Evolutionary conservation across 2,888 invertebrate genomes (phyloP).

Genomic region (Lypha dubia): DNA sequence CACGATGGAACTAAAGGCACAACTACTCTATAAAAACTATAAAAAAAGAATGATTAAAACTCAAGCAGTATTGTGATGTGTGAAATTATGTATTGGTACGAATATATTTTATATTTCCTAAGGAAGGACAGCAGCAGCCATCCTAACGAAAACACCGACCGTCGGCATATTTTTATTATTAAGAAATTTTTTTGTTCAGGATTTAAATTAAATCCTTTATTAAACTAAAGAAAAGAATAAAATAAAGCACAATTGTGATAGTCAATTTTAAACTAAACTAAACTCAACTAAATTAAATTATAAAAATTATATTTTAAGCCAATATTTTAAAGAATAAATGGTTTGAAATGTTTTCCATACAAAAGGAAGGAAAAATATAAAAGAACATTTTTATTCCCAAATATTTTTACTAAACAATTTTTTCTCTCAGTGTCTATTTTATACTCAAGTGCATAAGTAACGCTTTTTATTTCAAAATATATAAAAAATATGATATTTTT

Average conservation of each 20-base stretch:
- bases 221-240: no score
- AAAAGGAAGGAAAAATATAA: no score
- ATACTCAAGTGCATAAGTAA: constrained; percentile 52
- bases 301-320: constrained; percentile 26
- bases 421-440: constrained; percentile 80
- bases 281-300: constrained; percentile 56
- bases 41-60: not conserved
- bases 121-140: constrained; percentile 66
- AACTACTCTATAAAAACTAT: not conserved
- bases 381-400: constrained; percentile 29
- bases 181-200: constrained; percentile 6
- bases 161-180: constrained; percentile 56
- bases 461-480: constrained; percentile 46
- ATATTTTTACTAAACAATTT: constrained; percentile 62
- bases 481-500: not conserved
- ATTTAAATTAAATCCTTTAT: constrained; percentile 67
- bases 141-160: constrained; percentile 63
- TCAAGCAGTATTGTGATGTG: constrained; percentile 76
- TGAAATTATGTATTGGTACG: constrained; percentile 45
- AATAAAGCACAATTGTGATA: constrained; percentile 76
- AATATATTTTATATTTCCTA: constrained; percentile 72
- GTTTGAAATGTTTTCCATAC: constrained; percentile 22
- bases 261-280: constrained; percentile 73
- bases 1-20: constrained; percentile 70
- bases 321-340: constrained; percentile 7